phyloP scores from a whole-genome alignment of 2,888 invertebrate species.

The Tuberolachnus salignus region DNA sequence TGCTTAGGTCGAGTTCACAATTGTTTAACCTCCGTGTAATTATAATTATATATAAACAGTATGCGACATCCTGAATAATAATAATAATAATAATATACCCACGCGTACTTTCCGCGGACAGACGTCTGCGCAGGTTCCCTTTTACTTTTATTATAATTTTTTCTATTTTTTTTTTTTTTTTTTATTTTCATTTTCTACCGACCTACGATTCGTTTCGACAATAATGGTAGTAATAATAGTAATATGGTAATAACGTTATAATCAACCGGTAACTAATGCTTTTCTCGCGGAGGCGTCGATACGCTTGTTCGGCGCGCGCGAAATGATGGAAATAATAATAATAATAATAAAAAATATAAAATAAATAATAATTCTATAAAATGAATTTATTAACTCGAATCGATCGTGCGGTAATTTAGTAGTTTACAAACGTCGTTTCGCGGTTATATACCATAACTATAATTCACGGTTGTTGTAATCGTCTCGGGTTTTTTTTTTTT shows the following conservation, averaged over 20 bases:
- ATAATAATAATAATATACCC: no score
- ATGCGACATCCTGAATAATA: conserved; percentile 8
- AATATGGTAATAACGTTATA: not conserved
- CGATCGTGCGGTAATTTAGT: no score
- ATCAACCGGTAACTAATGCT: not conserved
- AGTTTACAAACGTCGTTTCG: no score
- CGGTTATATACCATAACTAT: no score
- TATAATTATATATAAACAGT: conserved; percentile 16
- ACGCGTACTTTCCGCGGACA: not conserved
- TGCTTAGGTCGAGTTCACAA: conserved; percentile 36
- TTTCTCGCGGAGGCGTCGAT: not conserved
- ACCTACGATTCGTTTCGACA: conserved; percentile 9
- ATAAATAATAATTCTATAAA: no score
- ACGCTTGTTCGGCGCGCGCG: no score
- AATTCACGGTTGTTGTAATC: no score
- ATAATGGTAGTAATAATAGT: not conserved
- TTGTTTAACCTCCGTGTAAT: conserved; percentile 28
- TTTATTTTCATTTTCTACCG: not conserved
- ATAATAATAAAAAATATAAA: no score
- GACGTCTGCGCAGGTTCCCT: conserved; percentile 12
- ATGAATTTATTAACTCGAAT: no score
- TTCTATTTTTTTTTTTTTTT: no score
- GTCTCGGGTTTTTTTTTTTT: no score
- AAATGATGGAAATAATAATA: no score
- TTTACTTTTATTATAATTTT: conserved; percentile 19